phyloP scores from a whole-genome alignment of 2,797 vertebrate species.

The Cirrhinus molitorella region DNA sequence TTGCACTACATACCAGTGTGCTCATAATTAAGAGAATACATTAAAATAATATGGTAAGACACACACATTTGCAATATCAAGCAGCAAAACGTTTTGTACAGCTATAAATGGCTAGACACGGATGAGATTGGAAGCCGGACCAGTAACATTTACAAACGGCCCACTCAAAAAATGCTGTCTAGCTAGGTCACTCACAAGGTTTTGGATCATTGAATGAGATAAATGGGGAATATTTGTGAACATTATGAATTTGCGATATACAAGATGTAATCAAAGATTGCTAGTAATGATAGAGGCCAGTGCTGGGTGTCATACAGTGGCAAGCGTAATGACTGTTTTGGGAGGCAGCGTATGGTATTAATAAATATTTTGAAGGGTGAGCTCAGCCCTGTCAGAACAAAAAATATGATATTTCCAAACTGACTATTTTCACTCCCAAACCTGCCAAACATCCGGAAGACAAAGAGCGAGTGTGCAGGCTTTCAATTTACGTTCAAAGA shows the following conservation, averaged over 20 bases:
- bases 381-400: slow-evolving; percentile 22
- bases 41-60: too few species aligned
- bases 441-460: slow-evolving; percentile 36
- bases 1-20: too few species aligned
- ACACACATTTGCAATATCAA: too few species aligned
- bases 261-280: slow-evolving; percentile 32
- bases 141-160: too few species aligned
- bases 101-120: too few species aligned
- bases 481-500: slow-evolving; percentile 37
- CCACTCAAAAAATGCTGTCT: neutral
- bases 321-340: slow-evolving; percentile 19
- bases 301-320: neutral
- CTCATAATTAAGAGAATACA: too few species aligned
- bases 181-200: neutral
- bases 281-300: slow-evolving; percentile 8
- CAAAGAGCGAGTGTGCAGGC: slow-evolving; percentile 23
- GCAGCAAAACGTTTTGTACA: too few species aligned
- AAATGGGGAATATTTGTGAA: neutral
- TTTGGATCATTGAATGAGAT: neutral
- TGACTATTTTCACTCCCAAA: slow-evolving; percentile 33
- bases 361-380: slow-evolving; percentile 30
- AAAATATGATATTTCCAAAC: slow-evolving; percentile 26
- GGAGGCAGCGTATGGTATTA: slow-evolving; percentile 1
- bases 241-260: neutral
- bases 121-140: too few species aligned